phyloP scores from a whole-genome alignment of 2,797 vertebrate species.

The Aphelocoma californica region DNA sequence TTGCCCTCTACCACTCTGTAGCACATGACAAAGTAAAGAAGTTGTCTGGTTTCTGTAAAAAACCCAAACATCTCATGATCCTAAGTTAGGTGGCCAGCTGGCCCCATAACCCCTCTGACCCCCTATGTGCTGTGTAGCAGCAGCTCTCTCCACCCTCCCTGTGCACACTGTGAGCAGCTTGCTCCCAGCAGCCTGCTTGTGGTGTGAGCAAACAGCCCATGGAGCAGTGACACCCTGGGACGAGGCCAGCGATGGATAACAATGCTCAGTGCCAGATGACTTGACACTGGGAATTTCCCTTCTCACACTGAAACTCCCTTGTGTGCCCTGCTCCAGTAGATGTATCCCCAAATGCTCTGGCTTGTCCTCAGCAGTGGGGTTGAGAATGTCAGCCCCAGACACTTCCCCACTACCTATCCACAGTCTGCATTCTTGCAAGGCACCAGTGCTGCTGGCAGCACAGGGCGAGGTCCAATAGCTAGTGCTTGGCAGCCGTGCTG shows the following conservation, averaged over 20 bases:
- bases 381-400: background rate
- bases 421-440: accelerated
- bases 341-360: background rate
- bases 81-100: background rate
- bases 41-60: background rate
- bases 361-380: background rate
- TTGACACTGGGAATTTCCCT: background rate
- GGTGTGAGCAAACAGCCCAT: background rate
- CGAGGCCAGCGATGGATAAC: accelerated
- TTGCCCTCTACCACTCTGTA: background rate
- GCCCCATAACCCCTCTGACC: background rate
- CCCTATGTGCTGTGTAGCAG: background rate
- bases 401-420: accelerated
- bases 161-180: background rate
- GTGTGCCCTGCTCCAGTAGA: background rate
- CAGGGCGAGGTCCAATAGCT: background rate
- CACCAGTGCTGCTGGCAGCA: accelerated
- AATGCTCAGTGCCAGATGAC: background rate
- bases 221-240: background rate
- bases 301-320: background rate
- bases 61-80: background rate
- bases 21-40: background rate
- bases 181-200: background rate
- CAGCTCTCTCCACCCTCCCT: background rate
- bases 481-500: accelerated